Base-by-base conservation (phyloP, 2,113 vertebrate genomes). In the Danionella cerebrum region DNA sequence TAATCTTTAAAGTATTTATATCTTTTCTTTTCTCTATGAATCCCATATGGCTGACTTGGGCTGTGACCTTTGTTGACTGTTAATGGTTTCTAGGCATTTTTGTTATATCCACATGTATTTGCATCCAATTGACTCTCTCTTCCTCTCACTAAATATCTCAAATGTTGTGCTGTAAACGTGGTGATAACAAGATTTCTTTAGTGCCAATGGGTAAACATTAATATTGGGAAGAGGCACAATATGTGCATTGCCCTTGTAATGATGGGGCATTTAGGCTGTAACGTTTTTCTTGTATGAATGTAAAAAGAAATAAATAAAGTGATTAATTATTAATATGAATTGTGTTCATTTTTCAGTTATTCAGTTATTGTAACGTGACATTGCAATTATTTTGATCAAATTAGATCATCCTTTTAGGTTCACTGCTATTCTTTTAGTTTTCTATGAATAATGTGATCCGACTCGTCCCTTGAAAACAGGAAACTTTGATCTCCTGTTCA, bases 221-320 rank as follows among this genome's bases (percentile, higher is more conserved):
- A 50, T 35, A 72, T 74, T 74, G 76, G 18, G 74, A 72, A 74
- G 16, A 45, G 24, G 72, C 74, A 75, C n/a, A 57, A 72, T 69
- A 73, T 71, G 53, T 68, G 18, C 36, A 18, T 72, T 51, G 45
- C 16, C 51, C 38, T 73, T 48, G 76, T 47, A 59, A 48, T 71
- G 57, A 67, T 70, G 64, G 74, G 64, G 74, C 57, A 35, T 52
- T 76, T 41, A 48, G 72, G 29, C 69, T 77, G 45, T 39, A 75
- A 35, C 72, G 57, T 57, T 66, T 70, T 19, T 69, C 79, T 64
- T 83, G 73, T 87, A 79, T 76, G 79, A 82, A 82, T 63, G 87
- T 77, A 64, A 73, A 80, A 84, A 83, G 80, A 81, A 80, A 70
- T 50, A 76, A 89, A 84, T 86, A 87, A 88, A 87, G 73, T 73